Conservation (phyloP, 2,113 vertebrate genomes). For the Bagarius yarrelli region DNA sequence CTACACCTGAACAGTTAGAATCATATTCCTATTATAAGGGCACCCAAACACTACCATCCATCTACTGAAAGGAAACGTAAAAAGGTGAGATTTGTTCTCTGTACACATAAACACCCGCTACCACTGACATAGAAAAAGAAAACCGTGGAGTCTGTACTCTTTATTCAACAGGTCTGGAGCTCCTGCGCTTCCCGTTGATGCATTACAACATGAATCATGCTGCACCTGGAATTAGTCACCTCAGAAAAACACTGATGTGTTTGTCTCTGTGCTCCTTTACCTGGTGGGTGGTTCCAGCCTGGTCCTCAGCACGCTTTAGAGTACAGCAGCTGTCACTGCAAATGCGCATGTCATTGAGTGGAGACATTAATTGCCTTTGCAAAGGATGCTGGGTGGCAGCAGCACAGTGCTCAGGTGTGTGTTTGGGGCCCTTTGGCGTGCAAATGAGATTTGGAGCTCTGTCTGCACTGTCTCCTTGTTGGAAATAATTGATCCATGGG, state of each 20-base stretch:
- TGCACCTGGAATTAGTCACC: conserved; percentile 68
- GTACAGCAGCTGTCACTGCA: conserved; percentile 66
- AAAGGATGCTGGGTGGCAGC: conserved; percentile 51
- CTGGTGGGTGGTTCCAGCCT: conserved; percentile 52
- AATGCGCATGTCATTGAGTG: conserved; percentile 66
- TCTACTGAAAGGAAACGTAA: background rate
- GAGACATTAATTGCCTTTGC: conserved; percentile 73
- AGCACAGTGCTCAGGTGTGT: conserved; percentile 43
- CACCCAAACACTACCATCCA: background rate
- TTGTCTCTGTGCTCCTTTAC: conserved; percentile 21
- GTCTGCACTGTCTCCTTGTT: conserved; percentile 66
- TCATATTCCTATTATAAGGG: background rate
- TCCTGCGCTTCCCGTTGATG: conserved; percentile 45
- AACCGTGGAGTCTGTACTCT: background rate
- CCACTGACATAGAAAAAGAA: background rate
- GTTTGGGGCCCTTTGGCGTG: conserved; percentile 61
- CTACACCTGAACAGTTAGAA: background rate
- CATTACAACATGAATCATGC: conserved; percentile 43
- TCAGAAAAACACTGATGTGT: conserved; percentile 56
- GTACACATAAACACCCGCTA: background rate
- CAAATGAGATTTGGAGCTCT: conserved; percentile 74
- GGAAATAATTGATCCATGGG: conserved; percentile 72
- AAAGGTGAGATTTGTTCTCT: background rate
- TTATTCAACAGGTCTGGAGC: conserved; percentile 24
- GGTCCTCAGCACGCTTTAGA: conserved; percentile 25